These are phyloP conservation scores for Temnothorax unifasciatus DNA, from an alignment of 2,888 invertebrate genomes.

Conservation along the genomic window DNA sequence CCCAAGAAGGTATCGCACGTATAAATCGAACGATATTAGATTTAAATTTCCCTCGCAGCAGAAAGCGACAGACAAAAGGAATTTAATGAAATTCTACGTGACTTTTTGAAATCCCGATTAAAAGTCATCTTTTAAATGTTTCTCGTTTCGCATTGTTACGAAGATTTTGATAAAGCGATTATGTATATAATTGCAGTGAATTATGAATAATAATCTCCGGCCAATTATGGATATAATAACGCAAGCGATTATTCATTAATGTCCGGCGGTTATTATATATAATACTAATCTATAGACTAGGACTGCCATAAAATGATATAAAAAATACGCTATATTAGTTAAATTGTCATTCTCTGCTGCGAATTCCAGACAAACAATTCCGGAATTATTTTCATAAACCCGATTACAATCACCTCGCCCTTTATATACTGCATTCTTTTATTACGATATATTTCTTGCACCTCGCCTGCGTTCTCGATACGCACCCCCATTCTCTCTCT, in stretches of 20 bases:
- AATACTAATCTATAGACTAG: background rate
- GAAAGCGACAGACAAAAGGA: background rate
- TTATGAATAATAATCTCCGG: slow-evolving; percentile 13
- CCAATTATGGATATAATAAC: slow-evolving; percentile 1
- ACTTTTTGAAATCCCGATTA: background rate
- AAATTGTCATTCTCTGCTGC: slow-evolving; percentile 7
- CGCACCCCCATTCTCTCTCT: slow-evolving; percentile 13
- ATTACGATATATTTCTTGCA: slow-evolving; percentile 34
- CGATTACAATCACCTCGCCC: background rate
- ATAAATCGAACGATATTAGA: slow-evolving; percentile 16
- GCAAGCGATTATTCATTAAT: slow-evolving; percentile 10
- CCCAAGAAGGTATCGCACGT: background rate
- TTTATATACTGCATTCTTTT: slow-evolving; percentile 22
- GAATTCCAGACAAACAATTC: background rate
- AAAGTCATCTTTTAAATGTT: background rate
- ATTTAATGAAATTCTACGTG: background rate
- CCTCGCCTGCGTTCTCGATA: slow-evolving; percentile 49
- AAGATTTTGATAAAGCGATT: background rate
- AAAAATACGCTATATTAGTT: slow-evolving; percentile 3
- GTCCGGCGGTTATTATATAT: background rate
- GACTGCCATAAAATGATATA: background rate
- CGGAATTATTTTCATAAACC: slow-evolving; percentile 6
- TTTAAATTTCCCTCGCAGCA: slow-evolving; percentile 19
- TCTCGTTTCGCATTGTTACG: background rate
- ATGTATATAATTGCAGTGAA: background rate